A percentile compares a stretch with the other conserved stretches of the same genome.
These are phyloP conservation scores for Climacteris rufus DNA, from an alignment of 2,113 vertebrate species.

Conservation along the genomic window DNA sequence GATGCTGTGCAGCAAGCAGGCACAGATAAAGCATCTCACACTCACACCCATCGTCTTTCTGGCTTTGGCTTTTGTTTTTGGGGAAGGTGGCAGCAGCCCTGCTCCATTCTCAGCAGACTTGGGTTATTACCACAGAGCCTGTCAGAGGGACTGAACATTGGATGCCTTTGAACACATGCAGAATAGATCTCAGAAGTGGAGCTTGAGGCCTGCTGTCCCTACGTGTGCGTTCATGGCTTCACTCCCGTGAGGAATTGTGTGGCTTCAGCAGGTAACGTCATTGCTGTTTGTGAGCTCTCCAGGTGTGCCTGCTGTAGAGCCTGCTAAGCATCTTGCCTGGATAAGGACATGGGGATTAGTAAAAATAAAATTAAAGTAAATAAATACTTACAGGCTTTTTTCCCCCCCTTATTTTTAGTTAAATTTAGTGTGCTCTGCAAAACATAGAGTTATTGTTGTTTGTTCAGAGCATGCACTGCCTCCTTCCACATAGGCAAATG, in stretches of 20 bases:
- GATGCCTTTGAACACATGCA: rapidly evolving
- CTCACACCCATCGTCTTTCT: background rate
- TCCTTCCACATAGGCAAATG: slow-evolving; percentile 51
- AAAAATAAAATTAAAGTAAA: background rate
- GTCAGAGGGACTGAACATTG: rapidly evolving
- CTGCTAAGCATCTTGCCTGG: background rate
- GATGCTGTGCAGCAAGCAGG: background rate
- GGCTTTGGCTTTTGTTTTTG: background rate
- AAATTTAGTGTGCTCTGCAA: slow-evolving; percentile 54
- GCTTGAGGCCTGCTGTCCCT: background rate
- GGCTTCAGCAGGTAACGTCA: background rate
- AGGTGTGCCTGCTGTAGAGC: background rate
- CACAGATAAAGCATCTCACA: background rate
- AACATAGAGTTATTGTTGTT: slow-evolving; percentile 40
- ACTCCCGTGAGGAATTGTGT: rapidly evolving
- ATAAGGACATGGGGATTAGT: background rate
- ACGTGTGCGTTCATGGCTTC: rapidly evolving
- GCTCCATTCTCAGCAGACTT: background rate
- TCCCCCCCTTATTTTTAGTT: background rate
- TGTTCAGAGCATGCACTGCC: background rate
- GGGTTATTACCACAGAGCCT: background rate
- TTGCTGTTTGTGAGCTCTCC: background rate
- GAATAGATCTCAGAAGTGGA: background rate
- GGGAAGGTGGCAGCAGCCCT: background rate
- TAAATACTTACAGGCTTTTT: background rate